Conservation (phyloP, 1,140 invertebrate genomes). For the Laupala kohalensis region DNA sequence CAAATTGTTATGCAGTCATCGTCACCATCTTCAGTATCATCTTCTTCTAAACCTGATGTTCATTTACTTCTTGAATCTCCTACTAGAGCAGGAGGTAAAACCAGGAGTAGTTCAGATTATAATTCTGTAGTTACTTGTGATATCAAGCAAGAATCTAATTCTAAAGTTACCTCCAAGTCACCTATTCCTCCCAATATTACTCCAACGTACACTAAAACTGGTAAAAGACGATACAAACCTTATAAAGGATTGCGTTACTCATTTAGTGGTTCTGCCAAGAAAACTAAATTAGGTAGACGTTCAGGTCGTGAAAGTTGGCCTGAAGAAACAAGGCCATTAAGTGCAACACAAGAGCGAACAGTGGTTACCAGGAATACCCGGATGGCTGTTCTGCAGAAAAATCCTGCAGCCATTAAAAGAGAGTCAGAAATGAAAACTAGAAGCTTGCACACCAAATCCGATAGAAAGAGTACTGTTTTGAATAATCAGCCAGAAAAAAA, state of each 20-base stretch:
- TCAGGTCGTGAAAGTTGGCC: neutral
- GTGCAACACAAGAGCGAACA: neutral
- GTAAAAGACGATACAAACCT: constrained; percentile 14
- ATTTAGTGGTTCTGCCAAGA: constrained; percentile 2
- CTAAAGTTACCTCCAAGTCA: neutral
- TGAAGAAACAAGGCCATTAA: neutral
- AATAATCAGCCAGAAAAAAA: neutral
- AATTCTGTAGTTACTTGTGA: neutral
- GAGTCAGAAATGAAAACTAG: neutral
- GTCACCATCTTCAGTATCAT: neutral
- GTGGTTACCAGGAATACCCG: neutral
- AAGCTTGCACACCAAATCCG: neutral
- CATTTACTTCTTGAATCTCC: neutral
- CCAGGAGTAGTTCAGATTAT: neutral
- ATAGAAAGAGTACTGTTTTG: neutral
- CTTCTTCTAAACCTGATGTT: neutral
- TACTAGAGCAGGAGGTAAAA: neutral
- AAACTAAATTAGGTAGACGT: neutral
- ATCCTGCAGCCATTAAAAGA: neutral
- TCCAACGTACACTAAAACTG: constrained; percentile 12
- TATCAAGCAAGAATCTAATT: neutral
- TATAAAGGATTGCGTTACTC: constrained; percentile 14
- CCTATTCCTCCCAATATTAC: neutral
- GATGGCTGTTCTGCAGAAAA: neutral
- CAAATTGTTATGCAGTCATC: neutral